Percentiles rank a stretch among this genome's conserved stretches.
These are phyloP conservation scores for Chrysochloris asiatica DNA, from an alignment of 2,113 vertebrate species.

Conservation along the genomic window DNA sequence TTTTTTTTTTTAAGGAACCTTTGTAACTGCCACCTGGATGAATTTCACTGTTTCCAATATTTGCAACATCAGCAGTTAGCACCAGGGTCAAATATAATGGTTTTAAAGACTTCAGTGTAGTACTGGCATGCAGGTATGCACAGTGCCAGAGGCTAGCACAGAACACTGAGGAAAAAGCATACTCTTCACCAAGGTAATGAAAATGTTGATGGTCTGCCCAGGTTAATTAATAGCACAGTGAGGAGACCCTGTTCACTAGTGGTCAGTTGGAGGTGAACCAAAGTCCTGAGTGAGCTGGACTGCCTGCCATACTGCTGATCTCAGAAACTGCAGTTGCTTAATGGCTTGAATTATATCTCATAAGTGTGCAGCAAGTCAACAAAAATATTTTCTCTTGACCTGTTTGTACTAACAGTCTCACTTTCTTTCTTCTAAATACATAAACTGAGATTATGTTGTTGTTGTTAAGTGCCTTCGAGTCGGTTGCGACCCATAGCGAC, in stretches of 20 bases:
- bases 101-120: slow-evolving; percentile 75
- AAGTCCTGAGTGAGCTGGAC: slow-evolving; percentile 61
- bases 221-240: slow-evolving; percentile 79
- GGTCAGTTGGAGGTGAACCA: slow-evolving; percentile 75
- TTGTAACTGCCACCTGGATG: slow-evolving; percentile 53
- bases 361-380: slow-evolving; percentile 49
- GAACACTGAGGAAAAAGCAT: slow-evolving; percentile 75
- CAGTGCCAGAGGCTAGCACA: slow-evolving; percentile 69
- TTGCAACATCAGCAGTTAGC: slow-evolving; percentile 65
- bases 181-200: slow-evolving; percentile 80
- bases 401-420: not conserved
- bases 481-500: no score
- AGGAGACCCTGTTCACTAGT: slow-evolving; percentile 65
- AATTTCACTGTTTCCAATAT: slow-evolving; percentile 50
- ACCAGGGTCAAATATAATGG: slow-evolving; percentile 70
- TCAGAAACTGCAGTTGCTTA: not conserved
- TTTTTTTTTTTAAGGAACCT: slow-evolving; percentile 16
- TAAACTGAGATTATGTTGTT: not conserved
- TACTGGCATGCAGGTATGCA: slow-evolving; percentile 70
- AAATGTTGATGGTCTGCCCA: slow-evolving; percentile 79
- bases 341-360: no score
- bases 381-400: slow-evolving; percentile 32
- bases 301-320: not conserved
- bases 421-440: slow-evolving; percentile 23
- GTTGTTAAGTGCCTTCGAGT: no score